Evolutionary conservation across 2,888 invertebrate species (phyloP).

Genomic region (Harpalus rubripes): DNA sequence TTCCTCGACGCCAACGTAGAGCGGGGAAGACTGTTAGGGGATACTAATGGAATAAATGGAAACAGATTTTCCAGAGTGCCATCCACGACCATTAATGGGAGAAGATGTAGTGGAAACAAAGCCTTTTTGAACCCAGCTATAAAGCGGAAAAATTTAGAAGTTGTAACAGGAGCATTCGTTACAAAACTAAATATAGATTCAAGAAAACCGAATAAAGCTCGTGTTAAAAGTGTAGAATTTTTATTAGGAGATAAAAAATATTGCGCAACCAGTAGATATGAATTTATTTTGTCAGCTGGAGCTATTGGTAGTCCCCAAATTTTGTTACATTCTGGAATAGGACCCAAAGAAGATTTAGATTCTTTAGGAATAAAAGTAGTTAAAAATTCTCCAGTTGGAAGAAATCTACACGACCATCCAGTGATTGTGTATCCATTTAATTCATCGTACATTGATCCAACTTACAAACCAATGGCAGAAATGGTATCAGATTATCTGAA

Average conservation of each 20-base stretch:
- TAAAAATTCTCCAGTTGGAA: conserved; percentile 50
- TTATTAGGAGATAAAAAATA: conserved; percentile 77
- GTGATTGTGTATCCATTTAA: not conserved
- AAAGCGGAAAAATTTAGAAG: conserved; percentile 80
- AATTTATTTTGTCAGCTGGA: conserved; percentile 59
- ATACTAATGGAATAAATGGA: conserved; percentile 71
- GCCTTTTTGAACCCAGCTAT: conserved; percentile 82
- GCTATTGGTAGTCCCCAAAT: conserved; percentile 30
- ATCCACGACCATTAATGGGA: conserved; percentile 82
- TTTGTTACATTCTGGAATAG: conserved; percentile 52
- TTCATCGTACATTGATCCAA: conserved; percentile 13
- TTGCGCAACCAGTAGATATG: conserved; percentile 2
- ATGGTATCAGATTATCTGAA: conserved; percentile 67
- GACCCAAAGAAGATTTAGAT: conserved; percentile 48
- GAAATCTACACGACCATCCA: conserved; percentile 54
- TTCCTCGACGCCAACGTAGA: not conserved
- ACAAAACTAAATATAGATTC: not conserved
- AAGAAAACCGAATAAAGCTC: not conserved
- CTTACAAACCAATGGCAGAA: conserved; percentile 60
- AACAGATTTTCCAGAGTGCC: conserved; percentile 83
- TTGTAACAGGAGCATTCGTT: conserved; percentile 76
- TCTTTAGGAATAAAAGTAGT: conserved; percentile 1
- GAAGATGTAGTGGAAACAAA: conserved; percentile 82
- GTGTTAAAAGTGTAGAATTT: conserved; percentile 79
- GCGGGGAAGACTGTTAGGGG: conserved; percentile 60